Base-by-base conservation (phyloP, 35 echinoderm and acorn worm genomes). In the Lytechinus variegatus region DNA sequence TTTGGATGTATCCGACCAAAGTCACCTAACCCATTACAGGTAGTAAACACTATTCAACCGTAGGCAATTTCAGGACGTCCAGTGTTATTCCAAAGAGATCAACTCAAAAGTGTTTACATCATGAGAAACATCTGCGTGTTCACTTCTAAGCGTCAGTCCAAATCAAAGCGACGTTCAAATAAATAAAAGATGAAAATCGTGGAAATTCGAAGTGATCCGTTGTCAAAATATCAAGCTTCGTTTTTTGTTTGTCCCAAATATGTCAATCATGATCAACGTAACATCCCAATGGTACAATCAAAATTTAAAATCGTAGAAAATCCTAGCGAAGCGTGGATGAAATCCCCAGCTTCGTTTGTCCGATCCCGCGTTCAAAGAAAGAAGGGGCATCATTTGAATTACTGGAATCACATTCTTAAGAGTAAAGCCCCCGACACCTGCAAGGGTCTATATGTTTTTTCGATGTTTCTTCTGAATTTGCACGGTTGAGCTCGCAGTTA, bases 391-490 rank as follows among this genome's bases (percentile, higher is more conserved):
- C 14, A 71, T 3, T 79, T 79, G 8, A 79, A 79, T 79, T 79
- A 79, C n/a, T 79, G 19, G 66, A 79, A 79, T 24, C 66, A 7
- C 66, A 24, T 72, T 72, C 55, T 72, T 13, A 72, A 21, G n/a
- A 72, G n/a, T 21, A 79, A 79, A 7, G 19, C 66, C 66, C 0
- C 33, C 7, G 66, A 6, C 21, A 16, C n/a, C 66, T 24, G 66
- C 19, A 16, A 79, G 19, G 14, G 19, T 79, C 61, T 79, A 24
- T 79, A 24, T 27, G 66, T 79, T 79, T n/a, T 79, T 58, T 9
- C 24, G n/a, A 79, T 79, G 66, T 79, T 79, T 79, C 66, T 79
- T 79, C 19, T n/a, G 66, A 79, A 79, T 79, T 79, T 79, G n/a
- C 66, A 79, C 16, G 66, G 19, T 79, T 24, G 66, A 79, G n/a